These are phyloP conservation scores for Asteroscopus sphinx DNA, from an alignment of 2,888 invertebrate genomes.

Conservation along the genomic window DNA sequence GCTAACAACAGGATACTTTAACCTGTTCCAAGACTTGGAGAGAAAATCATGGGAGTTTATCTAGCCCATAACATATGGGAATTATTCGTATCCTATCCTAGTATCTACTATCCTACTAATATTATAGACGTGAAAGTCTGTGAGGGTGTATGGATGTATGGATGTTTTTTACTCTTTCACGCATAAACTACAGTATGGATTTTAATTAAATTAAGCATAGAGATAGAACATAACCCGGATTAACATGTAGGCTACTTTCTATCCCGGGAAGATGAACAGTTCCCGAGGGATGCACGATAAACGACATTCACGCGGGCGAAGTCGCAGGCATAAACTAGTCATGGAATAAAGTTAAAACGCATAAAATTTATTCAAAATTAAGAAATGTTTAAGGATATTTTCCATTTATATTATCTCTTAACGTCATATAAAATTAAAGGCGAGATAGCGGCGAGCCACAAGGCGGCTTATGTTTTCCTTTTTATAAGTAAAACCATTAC, in stretches of 20 bases:
- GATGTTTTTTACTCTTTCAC: no score
- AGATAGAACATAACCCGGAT: no score
- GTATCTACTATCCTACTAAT: no score
- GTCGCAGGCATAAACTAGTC: no score
- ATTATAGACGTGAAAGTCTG: no score
- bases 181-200: no score
- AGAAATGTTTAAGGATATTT: constrained; percentile 44
- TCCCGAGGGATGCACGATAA: no score
- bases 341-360: constrained; percentile 18
- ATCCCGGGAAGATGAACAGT: no score
- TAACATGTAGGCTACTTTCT: no score
- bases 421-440: constrained; percentile 59
- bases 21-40: constrained; percentile 34
- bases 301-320: no score
- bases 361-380: constrained; percentile 41
- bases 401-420: constrained; percentile 53
- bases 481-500: constrained; percentile 49
- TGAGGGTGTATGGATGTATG: no score
- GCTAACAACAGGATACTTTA: constrained; percentile 32
- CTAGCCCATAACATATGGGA: constrained; percentile 37
- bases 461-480: constrained; percentile 48
- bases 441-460: constrained; percentile 54
- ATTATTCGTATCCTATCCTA: constrained; percentile 41
- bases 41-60: constrained; percentile 39
- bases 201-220: no score